These are phyloP conservation scores for Acipenser transmontanus DNA, from an alignment of 2,797 vertebrate species.

Conservation along the genomic window DNA sequence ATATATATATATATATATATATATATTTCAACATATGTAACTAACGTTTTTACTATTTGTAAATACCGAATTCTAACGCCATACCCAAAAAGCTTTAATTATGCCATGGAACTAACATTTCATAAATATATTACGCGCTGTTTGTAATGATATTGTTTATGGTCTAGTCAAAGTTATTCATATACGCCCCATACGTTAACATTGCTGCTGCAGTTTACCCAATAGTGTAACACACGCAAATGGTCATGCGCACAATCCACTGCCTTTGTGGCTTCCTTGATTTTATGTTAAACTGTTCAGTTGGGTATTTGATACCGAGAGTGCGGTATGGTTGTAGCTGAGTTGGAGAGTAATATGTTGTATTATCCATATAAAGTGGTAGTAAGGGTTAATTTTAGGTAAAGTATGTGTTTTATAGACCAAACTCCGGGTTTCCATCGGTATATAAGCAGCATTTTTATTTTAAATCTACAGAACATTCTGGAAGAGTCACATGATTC, in stretches of 20 bases:
- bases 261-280: neutral
- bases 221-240: neutral
- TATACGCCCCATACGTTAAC: neutral
- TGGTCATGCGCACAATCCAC: neutral
- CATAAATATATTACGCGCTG: neutral
- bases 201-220: neutral
- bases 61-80: no score
- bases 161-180: neutral
- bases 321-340: no score
- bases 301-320: neutral
- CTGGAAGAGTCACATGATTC: conserved; percentile 33
- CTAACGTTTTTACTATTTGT: no score
- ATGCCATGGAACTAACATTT: no score
- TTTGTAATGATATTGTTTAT: neutral
- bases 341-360: no score
- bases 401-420: no score
- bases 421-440: no score
- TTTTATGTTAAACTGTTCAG: neutral
- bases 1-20: neutral
- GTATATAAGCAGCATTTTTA: no score
- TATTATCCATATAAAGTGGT: no score
- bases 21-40: neutral
- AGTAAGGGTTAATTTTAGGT: no score
- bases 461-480: conserved; percentile 14
- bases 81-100: neutral